Percentiles rank a stretch among this genome's conserved stretches.
Evolutionary conservation across 2,113 vertebrate genomes (phyloP).

Genomic region (Ursus arctos): DNA sequence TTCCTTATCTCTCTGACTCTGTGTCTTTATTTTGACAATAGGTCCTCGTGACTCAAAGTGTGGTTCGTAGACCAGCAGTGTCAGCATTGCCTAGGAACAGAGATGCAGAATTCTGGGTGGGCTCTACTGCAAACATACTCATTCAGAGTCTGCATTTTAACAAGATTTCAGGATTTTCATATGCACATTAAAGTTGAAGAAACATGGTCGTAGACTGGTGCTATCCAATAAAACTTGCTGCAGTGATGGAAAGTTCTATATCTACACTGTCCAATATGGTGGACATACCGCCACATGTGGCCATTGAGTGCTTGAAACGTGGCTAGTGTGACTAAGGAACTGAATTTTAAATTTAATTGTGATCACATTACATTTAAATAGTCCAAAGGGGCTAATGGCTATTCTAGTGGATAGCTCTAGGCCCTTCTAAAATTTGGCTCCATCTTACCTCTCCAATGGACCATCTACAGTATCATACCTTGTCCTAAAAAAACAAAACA

Average conservation of each 20-base stretch:
- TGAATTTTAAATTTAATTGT: not conserved
- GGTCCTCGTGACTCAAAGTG: not conserved
- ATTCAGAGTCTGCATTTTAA: not conserved
- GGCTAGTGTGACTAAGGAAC: not conserved
- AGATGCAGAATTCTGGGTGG: not conserved
- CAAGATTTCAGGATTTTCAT: not conserved
- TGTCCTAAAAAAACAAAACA: not conserved
- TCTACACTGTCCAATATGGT: not conserved
- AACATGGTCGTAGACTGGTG: not conserved
- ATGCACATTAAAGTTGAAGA: not conserved
- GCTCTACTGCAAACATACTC: too few relatives aligned
- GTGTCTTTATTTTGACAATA: not conserved
- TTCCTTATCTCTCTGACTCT: not conserved
- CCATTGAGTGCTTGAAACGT: not conserved
- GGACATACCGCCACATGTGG: not conserved
- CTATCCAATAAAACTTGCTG: not conserved
- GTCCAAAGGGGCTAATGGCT: not conserved
- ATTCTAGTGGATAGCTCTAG: not conserved
- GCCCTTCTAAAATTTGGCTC: not conserved
- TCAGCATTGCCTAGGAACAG: not conserved
- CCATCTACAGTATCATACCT: not conserved
- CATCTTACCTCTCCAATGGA: not conserved
- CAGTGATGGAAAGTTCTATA: not conserved
- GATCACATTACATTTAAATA: not conserved
- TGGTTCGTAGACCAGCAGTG: not conserved